Evolutionary conservation across 2,113 vertebrate species (phyloP).

Genomic region (Oreamnos americanus): DNA sequence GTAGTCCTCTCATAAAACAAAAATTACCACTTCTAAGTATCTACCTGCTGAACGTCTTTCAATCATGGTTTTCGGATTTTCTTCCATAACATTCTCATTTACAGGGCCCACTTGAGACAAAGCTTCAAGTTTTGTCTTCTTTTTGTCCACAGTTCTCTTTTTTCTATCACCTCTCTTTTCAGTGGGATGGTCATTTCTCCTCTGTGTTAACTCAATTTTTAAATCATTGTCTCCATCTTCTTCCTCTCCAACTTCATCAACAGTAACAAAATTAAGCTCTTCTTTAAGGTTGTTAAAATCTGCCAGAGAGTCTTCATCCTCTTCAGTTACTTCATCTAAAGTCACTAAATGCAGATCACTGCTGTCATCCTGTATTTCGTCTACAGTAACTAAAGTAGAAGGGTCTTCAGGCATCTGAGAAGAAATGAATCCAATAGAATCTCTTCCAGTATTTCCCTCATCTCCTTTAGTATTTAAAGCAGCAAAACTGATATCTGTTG

Average conservation of each 20-base stretch:
- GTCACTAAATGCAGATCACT: conserved; percentile 80
- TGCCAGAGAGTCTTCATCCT: conserved; percentile 81
- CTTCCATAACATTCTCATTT: conserved; percentile 13
- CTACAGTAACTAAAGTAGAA: conserved; percentile 77
- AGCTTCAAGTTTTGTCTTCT: conserved; percentile 55
- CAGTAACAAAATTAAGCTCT: conserved; percentile 87
- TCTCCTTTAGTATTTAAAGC: conserved; percentile 51
- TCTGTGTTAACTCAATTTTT: conserved; percentile 52
- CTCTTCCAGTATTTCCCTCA: conserved; percentile 45
- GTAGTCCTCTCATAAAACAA: conserved; percentile 40
- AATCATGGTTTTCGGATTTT: conserved; percentile 23
- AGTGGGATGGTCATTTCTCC: conserved; percentile 46
- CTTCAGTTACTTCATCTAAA: conserved; percentile 82
- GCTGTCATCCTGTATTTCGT: conserved; percentile 78
- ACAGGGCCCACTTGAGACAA: neutral
- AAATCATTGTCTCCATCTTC: conserved; percentile 78
- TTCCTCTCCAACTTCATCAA: conserved; percentile 88
- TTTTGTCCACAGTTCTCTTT: conserved; percentile 11
- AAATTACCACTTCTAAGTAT: conserved; percentile 37
- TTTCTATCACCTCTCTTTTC: conserved; percentile 33
- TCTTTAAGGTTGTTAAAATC: conserved; percentile 83
- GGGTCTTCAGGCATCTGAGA: conserved; percentile 78
- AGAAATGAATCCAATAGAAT: conserved; percentile 53
- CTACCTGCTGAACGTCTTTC: conserved; percentile 56
- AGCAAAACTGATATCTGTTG: neutral